Percentiles rank a stretch among this genome's conserved stretches.
Evolutionary conservation across 2,113 vertebrate genomes (phyloP).

Genomic region (Perca flavescens): DNA sequence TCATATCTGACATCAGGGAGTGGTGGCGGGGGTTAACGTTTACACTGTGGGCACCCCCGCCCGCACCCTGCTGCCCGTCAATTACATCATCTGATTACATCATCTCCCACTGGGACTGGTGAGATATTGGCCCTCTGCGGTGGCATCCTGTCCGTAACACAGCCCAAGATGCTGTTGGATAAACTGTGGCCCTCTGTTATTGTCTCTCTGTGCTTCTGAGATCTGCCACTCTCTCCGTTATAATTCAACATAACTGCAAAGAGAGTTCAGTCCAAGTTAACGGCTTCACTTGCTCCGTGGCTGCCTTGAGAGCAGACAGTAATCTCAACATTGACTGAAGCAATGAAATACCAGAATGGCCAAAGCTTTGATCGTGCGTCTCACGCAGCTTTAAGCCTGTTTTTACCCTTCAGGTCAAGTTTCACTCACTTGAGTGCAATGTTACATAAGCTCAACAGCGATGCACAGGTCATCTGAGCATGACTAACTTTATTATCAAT

Average conservation of each 20-base stretch:
- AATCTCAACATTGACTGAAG: slow-evolving; percentile 44
- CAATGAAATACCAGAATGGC: slow-evolving; percentile 31
- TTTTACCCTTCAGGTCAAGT: slow-evolving; percentile 36
- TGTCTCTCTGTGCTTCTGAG: not conserved
- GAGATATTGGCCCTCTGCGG: slow-evolving; percentile 46
- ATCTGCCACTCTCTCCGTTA: not conserved
- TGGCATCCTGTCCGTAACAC: not conserved
- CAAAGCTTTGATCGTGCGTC: slow-evolving; percentile 50
- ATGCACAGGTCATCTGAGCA: not conserved
- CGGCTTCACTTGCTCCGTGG: slow-evolving; percentile 10
- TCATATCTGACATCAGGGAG: slow-evolving; percentile 42
- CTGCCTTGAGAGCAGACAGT: slow-evolving; percentile 14
- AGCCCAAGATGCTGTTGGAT: slow-evolving; percentile 14
- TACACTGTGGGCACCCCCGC: not conserved
- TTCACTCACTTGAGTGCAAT: slow-evolving; percentile 8
- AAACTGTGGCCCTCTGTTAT: slow-evolving; percentile 30
- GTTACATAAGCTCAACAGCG: not conserved
- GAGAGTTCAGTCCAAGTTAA: slow-evolving; percentile 27
- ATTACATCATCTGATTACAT: slow-evolving; percentile 67
- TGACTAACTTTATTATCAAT: not conserved
- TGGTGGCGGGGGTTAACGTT: slow-evolving; percentile 24
- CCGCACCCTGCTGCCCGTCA: slow-evolving; percentile 15
- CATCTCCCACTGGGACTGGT: slow-evolving; percentile 47
- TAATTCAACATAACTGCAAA: slow-evolving; percentile 19
- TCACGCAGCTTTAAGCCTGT: slow-evolving; percentile 14